Percentiles rank a stretch among this genome's conserved stretches.
These are phyloP conservation scores for Ormia ochracea DNA, from an alignment of 2,888 invertebrate species.

Conservation along the genomic window DNA sequence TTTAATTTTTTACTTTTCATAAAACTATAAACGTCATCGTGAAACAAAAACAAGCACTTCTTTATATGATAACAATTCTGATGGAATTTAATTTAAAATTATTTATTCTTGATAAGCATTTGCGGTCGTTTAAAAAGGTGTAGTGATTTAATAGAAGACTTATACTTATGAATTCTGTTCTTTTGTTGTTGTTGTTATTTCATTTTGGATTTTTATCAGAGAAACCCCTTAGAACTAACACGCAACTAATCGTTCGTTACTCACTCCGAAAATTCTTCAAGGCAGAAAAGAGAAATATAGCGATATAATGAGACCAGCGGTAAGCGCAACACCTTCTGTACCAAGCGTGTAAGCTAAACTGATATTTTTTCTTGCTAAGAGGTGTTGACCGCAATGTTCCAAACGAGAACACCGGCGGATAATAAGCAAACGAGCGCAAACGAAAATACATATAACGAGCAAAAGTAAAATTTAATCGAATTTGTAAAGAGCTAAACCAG, in stretches of 20 bases:
- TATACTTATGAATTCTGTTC: too few species aligned
- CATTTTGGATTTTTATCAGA: too few species aligned
- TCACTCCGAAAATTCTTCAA: conserved; percentile 34
- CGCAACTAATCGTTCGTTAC: conserved; percentile 10
- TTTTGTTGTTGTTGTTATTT: too few species aligned
- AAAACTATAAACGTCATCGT: not conserved
- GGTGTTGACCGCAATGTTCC: conserved; percentile 48
- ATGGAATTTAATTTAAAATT: not conserved
- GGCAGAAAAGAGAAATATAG: not conserved
- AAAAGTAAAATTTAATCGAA: conserved; percentile 13
- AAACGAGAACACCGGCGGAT: conserved; percentile 1
- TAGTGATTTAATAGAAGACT: too few species aligned
- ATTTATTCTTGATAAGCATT: not conserved
- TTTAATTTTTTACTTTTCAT: not conserved
- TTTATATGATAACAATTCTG: conserved; percentile 37
- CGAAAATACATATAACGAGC: not conserved
- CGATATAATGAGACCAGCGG: not conserved
- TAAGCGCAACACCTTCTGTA: conserved; percentile 15
- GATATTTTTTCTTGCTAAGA: conserved; percentile 22
- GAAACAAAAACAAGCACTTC: not conserved
- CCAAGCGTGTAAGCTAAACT: conserved; percentile 48
- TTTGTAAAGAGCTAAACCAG: not conserved
- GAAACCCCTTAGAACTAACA: not conserved
- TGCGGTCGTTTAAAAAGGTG: too few species aligned
- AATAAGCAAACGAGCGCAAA: conserved; percentile 1